Percentiles rank a stretch among this genome's conserved stretches.
These are phyloP conservation scores for Sebastiscus tertius DNA, from an alignment of 2,797 vertebrate genomes.

Conservation along the genomic window DNA sequence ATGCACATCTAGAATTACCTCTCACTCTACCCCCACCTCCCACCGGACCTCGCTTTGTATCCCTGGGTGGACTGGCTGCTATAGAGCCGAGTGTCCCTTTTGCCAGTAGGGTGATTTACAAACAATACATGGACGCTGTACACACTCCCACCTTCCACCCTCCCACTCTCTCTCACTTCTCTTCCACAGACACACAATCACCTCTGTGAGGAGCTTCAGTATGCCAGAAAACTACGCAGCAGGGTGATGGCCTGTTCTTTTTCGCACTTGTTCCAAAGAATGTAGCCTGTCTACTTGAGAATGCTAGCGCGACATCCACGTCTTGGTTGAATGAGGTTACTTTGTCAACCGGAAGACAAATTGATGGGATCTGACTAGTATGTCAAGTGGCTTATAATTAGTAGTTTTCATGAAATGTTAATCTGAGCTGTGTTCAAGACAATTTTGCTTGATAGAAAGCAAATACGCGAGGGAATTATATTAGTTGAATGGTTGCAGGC, in stretches of 20 bases:
- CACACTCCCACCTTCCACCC: slow-evolving; percentile 77
- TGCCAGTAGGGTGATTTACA: slow-evolving; percentile 82
- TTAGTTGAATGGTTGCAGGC: slow-evolving; percentile 9
- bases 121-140: slow-evolving; percentile 79
- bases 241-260: slow-evolving; percentile 71
- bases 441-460: slow-evolving; percentile 19
- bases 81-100: slow-evolving; percentile 77
- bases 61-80: slow-evolving; percentile 73
- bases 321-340: slow-evolving; percentile 53
- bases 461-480: slow-evolving; percentile 10
- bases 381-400: slow-evolving; percentile 48
- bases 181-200: slow-evolving; percentile 71
- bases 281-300: slow-evolving; percentile 60
- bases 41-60: slow-evolving; percentile 59
- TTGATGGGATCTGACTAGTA: slow-evolving; percentile 26
- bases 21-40: slow-evolving; percentile 54
- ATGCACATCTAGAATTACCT: slow-evolving; percentile 64
- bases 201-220: slow-evolving; percentile 71
- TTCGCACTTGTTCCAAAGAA: slow-evolving; percentile 68
- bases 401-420: slow-evolving; percentile 32
- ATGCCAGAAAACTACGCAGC: slow-evolving; percentile 71
- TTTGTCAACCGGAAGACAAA: slow-evolving; percentile 44
- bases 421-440: slow-evolving; percentile 26
- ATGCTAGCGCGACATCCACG: slow-evolving; percentile 40
- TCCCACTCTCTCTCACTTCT: slow-evolving; percentile 75